phyloP scores from a whole-genome alignment of 2,113 vertebrate species.

The Pygoscelis antarcticus region DNA sequence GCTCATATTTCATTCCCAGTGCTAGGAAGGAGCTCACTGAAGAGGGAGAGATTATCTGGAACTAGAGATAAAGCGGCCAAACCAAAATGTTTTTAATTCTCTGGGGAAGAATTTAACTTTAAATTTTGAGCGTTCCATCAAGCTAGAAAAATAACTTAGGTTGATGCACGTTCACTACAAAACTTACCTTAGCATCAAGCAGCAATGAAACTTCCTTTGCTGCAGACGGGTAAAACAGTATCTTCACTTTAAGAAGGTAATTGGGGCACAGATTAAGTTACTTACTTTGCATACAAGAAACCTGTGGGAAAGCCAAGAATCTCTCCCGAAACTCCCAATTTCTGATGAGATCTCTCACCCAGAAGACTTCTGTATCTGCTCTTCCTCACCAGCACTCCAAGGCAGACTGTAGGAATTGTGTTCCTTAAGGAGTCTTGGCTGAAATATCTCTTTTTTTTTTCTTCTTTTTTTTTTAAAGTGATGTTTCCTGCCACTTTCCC shows the following conservation, averaged over 20 bases:
- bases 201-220: background rate
- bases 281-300: slow-evolving; percentile 34
- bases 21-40: background rate
- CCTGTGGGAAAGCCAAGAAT: slow-evolving; percentile 44
- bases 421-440: background rate
- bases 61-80: background rate
- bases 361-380: background rate
- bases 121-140: background rate
- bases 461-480: background rate
- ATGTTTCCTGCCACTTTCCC: background rate
- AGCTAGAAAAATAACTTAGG: background rate
- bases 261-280: slow-evolving; percentile 42
- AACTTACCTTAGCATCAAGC: background rate
- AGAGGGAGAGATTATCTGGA: background rate
- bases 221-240: background rate
- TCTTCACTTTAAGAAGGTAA: slow-evolving; percentile 9
- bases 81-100: background rate
- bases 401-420: background rate
- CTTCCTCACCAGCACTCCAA: background rate
- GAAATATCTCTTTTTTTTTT: background rate
- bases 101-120: background rate
- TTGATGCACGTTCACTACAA: background rate
- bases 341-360: background rate
- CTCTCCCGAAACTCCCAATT: background rate
- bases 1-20: slow-evolving; percentile 41